phyloP scores from a whole-genome alignment of 1,140 invertebrate genomes.

The Protaetia brevitarsis region DNA sequence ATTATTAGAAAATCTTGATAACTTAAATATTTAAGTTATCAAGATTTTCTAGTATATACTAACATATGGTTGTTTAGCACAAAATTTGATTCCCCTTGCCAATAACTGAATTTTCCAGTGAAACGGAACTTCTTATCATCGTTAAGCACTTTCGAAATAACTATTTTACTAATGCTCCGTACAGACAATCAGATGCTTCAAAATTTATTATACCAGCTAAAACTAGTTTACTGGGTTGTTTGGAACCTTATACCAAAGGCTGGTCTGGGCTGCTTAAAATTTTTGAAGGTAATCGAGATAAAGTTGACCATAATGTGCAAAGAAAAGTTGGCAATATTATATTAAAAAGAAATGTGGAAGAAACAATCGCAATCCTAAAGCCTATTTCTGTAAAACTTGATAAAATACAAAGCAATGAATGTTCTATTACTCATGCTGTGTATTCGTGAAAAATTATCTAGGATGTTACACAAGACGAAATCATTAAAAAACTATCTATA shows the following conservation, averaged over 20 bases:
- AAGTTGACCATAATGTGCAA: not conserved
- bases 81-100: no score
- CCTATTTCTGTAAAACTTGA: not conserved
- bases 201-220: not conserved
- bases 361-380: not conserved
- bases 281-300: not conserved
- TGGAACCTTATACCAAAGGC: not conserved
- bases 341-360: not conserved
- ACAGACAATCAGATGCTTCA: no score
- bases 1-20: no score
- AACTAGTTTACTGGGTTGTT: not conserved
- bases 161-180: no score
- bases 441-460: not conserved
- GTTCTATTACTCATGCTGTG: not conserved
- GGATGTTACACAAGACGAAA: not conserved
- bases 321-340: not conserved
- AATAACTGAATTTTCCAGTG: no score
- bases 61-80: no score
- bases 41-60: no score
- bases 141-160: no score
- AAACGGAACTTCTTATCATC: no score
- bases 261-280: not conserved
- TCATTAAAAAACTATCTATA: not conserved
- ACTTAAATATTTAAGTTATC: no score
- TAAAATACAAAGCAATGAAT: not conserved